phyloP scores from a whole-genome alignment of 37 sponge, comb jelly and placozoan species.

The Geodia barretti region DNA sequence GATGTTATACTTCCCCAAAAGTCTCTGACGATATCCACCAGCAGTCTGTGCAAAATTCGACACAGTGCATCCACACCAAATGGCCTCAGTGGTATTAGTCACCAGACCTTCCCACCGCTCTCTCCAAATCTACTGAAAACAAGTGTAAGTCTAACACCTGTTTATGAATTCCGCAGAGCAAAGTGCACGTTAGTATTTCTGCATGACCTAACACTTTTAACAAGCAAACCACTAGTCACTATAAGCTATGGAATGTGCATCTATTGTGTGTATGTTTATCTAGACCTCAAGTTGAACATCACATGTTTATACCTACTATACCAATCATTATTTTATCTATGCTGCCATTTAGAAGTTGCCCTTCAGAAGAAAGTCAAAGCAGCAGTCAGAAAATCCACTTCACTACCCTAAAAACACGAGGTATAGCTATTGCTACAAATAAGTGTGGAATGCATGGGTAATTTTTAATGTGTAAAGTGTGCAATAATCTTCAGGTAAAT shows the following conservation, averaged over 20 bases:
- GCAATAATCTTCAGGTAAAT: too few relatives aligned
- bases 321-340: neutral
- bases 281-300: too few relatives aligned
- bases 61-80: neutral
- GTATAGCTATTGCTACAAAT: neutral
- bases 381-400: neutral
- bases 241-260: neutral
- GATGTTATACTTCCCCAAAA: too few relatives aligned
- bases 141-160: neutral
- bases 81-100: neutral
- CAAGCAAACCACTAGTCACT: neutral
- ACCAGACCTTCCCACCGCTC: neutral
- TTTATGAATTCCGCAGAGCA: too few relatives aligned
- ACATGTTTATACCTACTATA: neutral
- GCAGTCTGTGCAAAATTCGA: neutral
- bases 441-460: too few relatives aligned
- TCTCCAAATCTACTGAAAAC: neutral
- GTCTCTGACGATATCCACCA: too few relatives aligned
- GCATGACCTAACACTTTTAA: too few relatives aligned
- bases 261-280: neutral
- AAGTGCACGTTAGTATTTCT: too few relatives aligned
- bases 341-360: neutral
- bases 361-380: neutral
- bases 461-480: too few relatives aligned
- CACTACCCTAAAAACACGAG: neutral